Conservation (phyloP, 64 coral and sea anemone genomes). For the Trachythela sp. region DNA sequence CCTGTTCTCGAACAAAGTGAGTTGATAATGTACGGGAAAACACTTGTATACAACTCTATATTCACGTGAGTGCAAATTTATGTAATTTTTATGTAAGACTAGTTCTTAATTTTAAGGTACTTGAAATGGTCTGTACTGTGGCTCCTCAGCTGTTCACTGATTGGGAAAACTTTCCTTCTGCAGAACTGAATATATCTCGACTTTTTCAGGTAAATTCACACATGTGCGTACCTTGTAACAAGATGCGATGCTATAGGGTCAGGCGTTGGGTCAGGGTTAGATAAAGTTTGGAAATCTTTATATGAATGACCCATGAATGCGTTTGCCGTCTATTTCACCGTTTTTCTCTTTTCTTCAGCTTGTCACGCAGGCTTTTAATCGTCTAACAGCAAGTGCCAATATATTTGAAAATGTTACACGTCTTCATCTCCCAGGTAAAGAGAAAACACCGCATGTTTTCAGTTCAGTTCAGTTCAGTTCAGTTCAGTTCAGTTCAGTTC, state of each 20-base stretch:
- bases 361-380: conserved; percentile 84
- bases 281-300: too few relatives aligned
- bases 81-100: too few relatives aligned
- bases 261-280: not conserved
- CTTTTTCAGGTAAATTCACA: conserved; percentile 78
- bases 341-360: conserved; percentile 36
- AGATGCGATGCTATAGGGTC: not conserved
- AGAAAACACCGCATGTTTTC: not conserved
- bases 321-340: too few relatives aligned
- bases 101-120: conserved; percentile 46
- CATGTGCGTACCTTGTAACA: not conserved
- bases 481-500: too few relatives aligned
- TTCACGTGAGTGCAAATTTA: too few relatives aligned
- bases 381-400: conserved; percentile 82
- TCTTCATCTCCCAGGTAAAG: conserved; percentile 76
- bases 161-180: conserved; percentile 73
- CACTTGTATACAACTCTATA: too few relatives aligned
- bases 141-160: conserved; percentile 90
- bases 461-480: not conserved
- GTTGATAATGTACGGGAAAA: too few relatives aligned
- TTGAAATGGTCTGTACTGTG: conserved; percentile 92
- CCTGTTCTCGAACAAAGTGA: too few relatives aligned
- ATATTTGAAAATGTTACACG: conserved; percentile 88
- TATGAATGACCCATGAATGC: too few relatives aligned
- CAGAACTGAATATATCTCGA: conserved; percentile 87